Percentiles rank a stretch among this genome's conserved stretches.
Evolutionary conservation across 2,888 invertebrate genomes (phyloP).

Genomic region (Clitarchus hookeri): DNA sequence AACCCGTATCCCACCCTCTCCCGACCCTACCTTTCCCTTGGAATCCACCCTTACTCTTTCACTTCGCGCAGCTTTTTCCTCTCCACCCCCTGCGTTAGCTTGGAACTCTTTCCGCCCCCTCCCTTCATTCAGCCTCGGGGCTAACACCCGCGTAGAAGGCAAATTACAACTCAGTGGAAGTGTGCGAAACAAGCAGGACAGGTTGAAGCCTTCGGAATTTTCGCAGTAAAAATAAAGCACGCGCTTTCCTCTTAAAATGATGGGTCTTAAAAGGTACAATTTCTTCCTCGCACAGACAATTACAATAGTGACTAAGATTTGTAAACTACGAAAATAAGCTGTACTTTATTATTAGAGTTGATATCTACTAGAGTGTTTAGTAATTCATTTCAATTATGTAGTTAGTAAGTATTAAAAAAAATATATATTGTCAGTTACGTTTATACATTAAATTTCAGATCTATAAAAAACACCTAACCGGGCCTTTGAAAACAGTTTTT

Average conservation of each 20-base stretch:
- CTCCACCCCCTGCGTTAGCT: neutral
- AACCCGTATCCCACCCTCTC: neutral
- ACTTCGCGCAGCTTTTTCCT: neutral
- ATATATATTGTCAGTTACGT: no score
- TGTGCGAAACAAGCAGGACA: conserved; percentile 1
- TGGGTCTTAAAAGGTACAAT: no score
- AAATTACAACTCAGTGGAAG: neutral
- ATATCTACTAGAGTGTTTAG: no score
- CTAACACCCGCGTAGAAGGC: neutral
- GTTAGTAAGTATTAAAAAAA: no score
- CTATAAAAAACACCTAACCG: no score
- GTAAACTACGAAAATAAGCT: no score
- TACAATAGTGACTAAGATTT: no score
- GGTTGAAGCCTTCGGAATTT: neutral
- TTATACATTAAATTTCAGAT: no score
- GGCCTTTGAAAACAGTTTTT: no score
- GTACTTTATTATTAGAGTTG: no score
- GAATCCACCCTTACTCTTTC: neutral
- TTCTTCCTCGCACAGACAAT: no score
- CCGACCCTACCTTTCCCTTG: neutral
- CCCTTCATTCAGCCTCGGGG: neutral
- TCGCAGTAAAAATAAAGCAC: neutral
- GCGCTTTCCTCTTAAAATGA: neutral
- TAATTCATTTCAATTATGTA: no score
- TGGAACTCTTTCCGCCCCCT: neutral